Evolutionary conservation across 1,140 invertebrate genomes (phyloP), one percentile per base, ranked within the genome.

Genomic region (Tigriopus japonicus): DNA sequence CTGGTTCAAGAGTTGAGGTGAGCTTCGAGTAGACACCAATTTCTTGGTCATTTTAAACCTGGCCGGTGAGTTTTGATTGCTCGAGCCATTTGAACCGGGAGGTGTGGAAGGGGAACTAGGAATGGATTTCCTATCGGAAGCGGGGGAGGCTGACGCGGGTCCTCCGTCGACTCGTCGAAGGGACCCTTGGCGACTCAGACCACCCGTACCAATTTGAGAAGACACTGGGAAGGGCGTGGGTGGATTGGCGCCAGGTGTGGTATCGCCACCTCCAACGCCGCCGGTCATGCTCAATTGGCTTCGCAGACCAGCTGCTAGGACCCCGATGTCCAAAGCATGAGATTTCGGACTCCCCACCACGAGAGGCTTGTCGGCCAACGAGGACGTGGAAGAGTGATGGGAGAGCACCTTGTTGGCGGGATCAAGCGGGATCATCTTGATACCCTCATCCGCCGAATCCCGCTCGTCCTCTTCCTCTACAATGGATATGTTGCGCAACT

Each of bases 201-300:
- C 35, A 15, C 59, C 59, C 13, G 59, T 61, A n/a, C 59, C 59
- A 28, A 61, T 61, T 61, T 61, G 59, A 35, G 43, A 56, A 42
- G 59, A 60, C 9, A 40, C n/a, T n/a, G 59, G 59, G 51, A 61
- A 61, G 19, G 59, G 59, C 12, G 59, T 52, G 5, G 59, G 59
- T 7, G 59, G 10, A n/a, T 40, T 42, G 28, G 28, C 28, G 9
- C 28, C 9, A 3, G 28, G 28, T 35, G 28, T 35, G 28, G 9
- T 35, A 58, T 58, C 14, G 5, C n/a, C 35, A 10, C 56, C 42
- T 58, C 56, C n/a, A 42, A 15, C 35, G 9, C 17, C 35, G 56
- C 17, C 35, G 56, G 15, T 19, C 45, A 52, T 15, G 58, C 41
- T 21, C 35, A 19, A 12, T 42, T 17, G 13, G 14, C 42, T 35